These are phyloP conservation scores for Embiotoca jacksoni DNA, from an alignment of 2,113 vertebrate species.

Conservation along the genomic window DNA sequence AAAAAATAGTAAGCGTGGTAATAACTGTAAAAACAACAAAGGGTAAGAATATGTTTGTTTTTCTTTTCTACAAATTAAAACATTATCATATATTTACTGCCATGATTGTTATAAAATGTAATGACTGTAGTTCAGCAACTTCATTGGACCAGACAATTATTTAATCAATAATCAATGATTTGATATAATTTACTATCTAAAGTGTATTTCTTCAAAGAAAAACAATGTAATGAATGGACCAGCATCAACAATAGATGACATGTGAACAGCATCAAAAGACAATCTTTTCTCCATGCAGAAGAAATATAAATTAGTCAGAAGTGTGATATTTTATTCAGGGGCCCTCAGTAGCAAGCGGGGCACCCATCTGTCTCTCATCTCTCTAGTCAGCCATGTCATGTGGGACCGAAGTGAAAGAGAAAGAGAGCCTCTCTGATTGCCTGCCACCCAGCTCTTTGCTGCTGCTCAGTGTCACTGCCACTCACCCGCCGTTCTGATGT, in stretches of 20 bases:
- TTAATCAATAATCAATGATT: conserved; percentile 7
- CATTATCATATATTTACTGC: too few species aligned
- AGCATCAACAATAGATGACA: conserved; percentile 39
- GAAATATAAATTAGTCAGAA: conserved; percentile 81
- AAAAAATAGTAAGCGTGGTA: too few species aligned
- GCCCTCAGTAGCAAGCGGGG: conserved; percentile 49
- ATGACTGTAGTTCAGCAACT: not conserved
- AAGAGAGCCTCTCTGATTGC: conserved; percentile 63
- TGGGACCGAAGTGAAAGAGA: conserved; percentile 74
- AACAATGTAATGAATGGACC: conserved; percentile 10
- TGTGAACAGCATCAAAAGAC: conserved; percentile 47
- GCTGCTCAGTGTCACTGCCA: conserved; percentile 83
- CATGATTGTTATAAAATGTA: too few species aligned
- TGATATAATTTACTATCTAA: not conserved
- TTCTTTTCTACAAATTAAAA: too few species aligned
- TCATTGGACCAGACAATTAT: conserved; percentile 4
- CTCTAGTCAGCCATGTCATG: conserved; percentile 77
- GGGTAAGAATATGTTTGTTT: too few species aligned
- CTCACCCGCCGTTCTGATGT: conserved; percentile 75
- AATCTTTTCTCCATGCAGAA: conserved; percentile 56
- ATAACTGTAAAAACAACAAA: too few species aligned
- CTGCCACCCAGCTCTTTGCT: conserved; percentile 72
- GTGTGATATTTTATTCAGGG: conserved; percentile 84
- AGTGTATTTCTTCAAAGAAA: conserved; percentile 1
- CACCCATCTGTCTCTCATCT: conserved; percentile 79